Conservation (phyloP, 2,113 vertebrate genomes). For the Oreochromis tanganicae region DNA sequence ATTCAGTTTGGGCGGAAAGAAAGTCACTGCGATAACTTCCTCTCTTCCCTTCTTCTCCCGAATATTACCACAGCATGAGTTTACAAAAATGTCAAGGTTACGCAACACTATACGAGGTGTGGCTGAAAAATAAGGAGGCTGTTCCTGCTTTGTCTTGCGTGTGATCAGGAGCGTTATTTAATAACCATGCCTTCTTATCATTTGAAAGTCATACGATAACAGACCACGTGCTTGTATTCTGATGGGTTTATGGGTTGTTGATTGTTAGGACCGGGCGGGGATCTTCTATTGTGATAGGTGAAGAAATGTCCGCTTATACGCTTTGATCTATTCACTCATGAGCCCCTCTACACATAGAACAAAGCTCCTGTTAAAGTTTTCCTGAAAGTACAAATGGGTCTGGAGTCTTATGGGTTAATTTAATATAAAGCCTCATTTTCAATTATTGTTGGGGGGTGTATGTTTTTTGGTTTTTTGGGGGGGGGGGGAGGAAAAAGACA, state of each 20-base stretch:
- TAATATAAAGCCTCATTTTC: background rate
- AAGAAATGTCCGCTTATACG: background rate
- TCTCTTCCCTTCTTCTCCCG: background rate
- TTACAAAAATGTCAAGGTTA: background rate
- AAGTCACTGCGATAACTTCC: background rate
- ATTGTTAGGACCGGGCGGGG: background rate
- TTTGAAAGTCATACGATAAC: background rate
- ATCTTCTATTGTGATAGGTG: background rate
- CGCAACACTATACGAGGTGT: background rate
- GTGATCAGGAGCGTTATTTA: background rate
- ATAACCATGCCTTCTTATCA: background rate
- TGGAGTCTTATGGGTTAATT: background rate
- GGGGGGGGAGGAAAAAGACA: too few species aligned
- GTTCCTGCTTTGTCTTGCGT: background rate
- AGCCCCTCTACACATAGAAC: background rate
- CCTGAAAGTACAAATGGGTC: background rate
- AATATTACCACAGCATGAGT: background rate
- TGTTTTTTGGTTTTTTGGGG: too few species aligned
- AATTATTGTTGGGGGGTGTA: background rate
- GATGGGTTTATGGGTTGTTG: background rate
- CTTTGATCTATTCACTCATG: background rate
- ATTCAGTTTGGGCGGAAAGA: background rate
- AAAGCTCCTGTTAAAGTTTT: background rate
- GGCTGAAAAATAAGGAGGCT: background rate
- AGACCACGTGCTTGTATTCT: background rate